phyloP scores from a whole-genome alignment of 1,140 invertebrate genomes.

The Drosophila subobscura region DNA sequence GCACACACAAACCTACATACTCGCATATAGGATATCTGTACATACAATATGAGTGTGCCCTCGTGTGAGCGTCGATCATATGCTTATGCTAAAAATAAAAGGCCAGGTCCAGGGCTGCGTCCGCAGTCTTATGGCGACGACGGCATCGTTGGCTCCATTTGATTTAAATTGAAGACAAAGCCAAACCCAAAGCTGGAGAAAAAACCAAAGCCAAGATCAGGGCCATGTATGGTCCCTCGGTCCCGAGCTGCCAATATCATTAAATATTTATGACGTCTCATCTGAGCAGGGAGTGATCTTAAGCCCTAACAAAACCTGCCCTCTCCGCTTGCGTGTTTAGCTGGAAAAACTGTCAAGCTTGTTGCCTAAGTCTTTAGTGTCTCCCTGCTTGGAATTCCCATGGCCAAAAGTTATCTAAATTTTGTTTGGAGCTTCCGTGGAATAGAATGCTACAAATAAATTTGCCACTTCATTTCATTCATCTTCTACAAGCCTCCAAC shows the following conservation, averaged over 20 bases:
- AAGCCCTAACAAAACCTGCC: conserved; percentile 57
- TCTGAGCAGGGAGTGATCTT: conserved; percentile 46
- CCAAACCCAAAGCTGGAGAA: conserved; percentile 5
- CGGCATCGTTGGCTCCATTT: conserved; percentile 70
- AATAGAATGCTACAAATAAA: too few species aligned
- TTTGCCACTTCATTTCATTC: too few species aligned
- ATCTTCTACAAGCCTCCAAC: not conserved
- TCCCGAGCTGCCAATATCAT: conserved; percentile 69
- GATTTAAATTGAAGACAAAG: conserved; percentile 77
- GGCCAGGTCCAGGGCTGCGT: conserved; percentile 25
- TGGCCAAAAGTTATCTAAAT: too few species aligned
- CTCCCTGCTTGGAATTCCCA: not conserved
- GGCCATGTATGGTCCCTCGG: conserved; percentile 43
- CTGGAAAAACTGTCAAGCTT: conserved; percentile 71
- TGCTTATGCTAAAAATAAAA: conserved; percentile 75
- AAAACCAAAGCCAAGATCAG: conserved; percentile 50
- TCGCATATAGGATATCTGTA: not conserved
- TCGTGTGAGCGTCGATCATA: conserved; percentile 63
- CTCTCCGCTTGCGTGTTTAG: conserved; percentile 49
- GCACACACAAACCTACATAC: conserved; percentile 42
- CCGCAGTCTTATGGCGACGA: conserved; percentile 42
- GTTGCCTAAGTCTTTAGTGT: conserved; percentile 65
- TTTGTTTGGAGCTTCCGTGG: too few species aligned
- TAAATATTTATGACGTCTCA: conserved; percentile 74
- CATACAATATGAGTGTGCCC: conserved; percentile 1